A percentile compares a stretch with the other conserved stretches of the same genome.
phyloP scores from a whole-genome alignment of 2,797 vertebrate species.

The Limosa lapponica region DNA sequence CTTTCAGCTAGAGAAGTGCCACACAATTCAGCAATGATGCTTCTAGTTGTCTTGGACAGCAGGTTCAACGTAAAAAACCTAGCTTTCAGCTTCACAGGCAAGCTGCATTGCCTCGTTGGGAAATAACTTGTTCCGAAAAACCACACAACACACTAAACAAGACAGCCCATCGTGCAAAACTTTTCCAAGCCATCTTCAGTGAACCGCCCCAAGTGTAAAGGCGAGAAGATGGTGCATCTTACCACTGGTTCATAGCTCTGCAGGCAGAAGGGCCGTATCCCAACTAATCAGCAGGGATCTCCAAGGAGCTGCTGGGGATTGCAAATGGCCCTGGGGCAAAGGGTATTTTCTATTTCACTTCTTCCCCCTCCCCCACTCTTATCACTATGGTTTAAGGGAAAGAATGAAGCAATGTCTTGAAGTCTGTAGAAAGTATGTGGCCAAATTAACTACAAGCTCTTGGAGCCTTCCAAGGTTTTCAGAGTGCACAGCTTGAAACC shows the following conservation, averaged over 20 bases:
- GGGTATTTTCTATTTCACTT: not conserved
- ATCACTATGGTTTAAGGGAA: not conserved
- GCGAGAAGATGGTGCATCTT: not conserved
- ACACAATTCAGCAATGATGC: not conserved
- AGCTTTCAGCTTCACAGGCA: not conserved
- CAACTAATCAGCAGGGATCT: not conserved
- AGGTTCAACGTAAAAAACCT: not conserved
- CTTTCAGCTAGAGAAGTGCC: not conserved
- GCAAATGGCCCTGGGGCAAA: not conserved
- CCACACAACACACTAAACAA: not conserved
- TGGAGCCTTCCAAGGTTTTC: not conserved
- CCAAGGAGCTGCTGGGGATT: not conserved
- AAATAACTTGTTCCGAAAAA: not conserved
- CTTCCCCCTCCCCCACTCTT: not conserved
- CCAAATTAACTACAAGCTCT: not conserved
- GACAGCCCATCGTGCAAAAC: not conserved
- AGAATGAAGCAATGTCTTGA: not conserved
- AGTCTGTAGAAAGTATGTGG: fast-evolving
- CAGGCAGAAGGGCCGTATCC: not conserved
- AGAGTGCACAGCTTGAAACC: not conserved
- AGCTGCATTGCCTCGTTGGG: fast-evolving
- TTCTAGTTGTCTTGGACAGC: not conserved
- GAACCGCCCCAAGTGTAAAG: not conserved
- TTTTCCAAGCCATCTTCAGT: not conserved
- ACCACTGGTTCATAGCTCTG: not conserved